These are phyloP conservation scores for Heliconius melpomene DNA, from an alignment of 1,140 invertebrate genomes.

Conservation along the genomic window DNA sequence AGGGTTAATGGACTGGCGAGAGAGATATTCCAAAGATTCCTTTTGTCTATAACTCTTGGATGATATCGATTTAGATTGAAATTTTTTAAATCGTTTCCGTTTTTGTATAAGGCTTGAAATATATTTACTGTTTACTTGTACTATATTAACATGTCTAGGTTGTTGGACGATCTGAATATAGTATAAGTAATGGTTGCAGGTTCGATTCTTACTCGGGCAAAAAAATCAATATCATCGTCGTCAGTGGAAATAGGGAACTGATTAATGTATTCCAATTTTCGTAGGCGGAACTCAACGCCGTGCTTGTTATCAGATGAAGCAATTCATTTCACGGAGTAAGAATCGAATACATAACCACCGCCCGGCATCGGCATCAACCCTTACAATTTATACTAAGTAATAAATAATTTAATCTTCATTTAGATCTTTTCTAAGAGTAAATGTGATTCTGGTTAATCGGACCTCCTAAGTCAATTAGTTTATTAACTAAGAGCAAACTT, in stretches of 20 bases:
- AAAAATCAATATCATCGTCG: too few species aligned
- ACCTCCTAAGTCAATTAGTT: conserved; percentile 22
- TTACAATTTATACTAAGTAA: not conserved
- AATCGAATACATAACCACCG: too few species aligned
- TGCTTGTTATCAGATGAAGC: too few species aligned
- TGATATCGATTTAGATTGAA: not conserved
- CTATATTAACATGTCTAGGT: too few species aligned
- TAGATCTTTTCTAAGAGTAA: conserved; percentile 16
- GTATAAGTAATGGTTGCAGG: not conserved
- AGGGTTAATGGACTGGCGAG: conserved; percentile 64
- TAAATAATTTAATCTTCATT: conserved; percentile 34
- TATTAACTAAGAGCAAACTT: conserved; percentile 32
- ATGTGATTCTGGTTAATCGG: not conserved
- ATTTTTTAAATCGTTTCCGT: not conserved
- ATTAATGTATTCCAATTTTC: too few species aligned
- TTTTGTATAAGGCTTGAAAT: not conserved
- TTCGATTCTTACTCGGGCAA: not conserved
- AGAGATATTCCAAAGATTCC: conserved; percentile 58
- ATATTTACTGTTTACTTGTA: not conserved
- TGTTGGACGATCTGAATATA: too few species aligned
- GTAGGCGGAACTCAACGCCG: too few species aligned
- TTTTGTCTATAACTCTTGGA: conserved; percentile 21
- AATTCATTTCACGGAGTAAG: too few species aligned
- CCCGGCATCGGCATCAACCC: not conserved
- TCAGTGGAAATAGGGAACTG: too few species aligned